phyloP scores from a whole-genome alignment of 1,140 invertebrate genomes.

The Pantala flavescens region DNA sequence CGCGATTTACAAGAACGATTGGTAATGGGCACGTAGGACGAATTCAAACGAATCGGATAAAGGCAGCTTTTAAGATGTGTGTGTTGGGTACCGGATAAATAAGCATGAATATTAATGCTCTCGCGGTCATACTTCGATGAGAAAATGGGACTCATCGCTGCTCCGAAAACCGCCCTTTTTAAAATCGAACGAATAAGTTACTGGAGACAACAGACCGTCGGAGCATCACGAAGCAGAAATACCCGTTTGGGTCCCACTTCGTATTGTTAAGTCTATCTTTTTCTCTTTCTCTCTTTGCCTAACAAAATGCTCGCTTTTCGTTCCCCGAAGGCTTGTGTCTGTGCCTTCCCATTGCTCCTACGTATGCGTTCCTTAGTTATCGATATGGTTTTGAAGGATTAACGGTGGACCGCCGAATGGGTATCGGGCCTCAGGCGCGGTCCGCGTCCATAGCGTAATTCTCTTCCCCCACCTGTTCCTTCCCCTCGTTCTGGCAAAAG shows the following conservation, averaged over 20 bases:
- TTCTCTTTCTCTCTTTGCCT: neutral
- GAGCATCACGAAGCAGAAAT: neutral
- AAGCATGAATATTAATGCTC: neutral
- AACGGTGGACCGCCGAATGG: neutral
- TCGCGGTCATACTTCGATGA: neutral
- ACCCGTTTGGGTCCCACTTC: neutral
- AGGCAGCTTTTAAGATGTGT: neutral
- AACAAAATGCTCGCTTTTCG: neutral
- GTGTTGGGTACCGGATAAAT: neutral
- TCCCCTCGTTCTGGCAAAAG: neutral
- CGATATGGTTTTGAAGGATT: conserved; percentile 3
- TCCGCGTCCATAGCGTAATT: neutral
- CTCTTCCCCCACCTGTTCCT: neutral
- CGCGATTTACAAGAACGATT: too few relatives aligned
- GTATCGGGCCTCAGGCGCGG: neutral
- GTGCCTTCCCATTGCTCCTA: neutral
- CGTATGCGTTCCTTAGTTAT: neutral
- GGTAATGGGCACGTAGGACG: too few relatives aligned
- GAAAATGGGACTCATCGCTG: neutral
- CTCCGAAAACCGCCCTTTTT: neutral
- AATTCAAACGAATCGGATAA: too few relatives aligned
- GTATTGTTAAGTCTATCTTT: neutral
- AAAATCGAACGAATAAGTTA: conserved; percentile 4
- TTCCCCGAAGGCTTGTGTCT: neutral
- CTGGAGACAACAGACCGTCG: neutral